Conservation (phyloP, 2,113 vertebrate species). For the Ellobius talpinus region DNA sequence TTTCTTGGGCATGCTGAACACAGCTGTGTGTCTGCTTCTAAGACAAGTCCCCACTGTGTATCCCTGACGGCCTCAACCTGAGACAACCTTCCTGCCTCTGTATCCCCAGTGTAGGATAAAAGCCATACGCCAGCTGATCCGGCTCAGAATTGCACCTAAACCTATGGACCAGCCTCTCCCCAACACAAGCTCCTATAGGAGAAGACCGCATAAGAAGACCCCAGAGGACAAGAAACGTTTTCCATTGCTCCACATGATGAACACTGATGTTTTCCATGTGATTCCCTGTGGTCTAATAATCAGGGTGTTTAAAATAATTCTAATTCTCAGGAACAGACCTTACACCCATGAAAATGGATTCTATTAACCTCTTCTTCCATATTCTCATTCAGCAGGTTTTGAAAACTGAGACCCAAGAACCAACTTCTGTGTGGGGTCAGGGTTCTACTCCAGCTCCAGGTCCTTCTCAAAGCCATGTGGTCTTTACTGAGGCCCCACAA, state of each 20-base stretch:
- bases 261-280: not conserved
- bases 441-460: not conserved
- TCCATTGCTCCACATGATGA: not conserved
- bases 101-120: not conserved
- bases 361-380: not conserved
- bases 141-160: not conserved
- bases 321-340: not conserved
- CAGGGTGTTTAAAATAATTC: not conserved
- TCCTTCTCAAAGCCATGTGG: not conserved
- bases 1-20: not conserved
- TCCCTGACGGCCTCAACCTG: not conserved
- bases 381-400: not conserved
- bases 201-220: not conserved
- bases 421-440: not conserved
- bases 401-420: not conserved
- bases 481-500: no score
- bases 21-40: not conserved
- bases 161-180: not conserved
- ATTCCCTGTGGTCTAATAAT: not conserved
- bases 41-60: not conserved
- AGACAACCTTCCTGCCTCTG: not conserved
- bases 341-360: not conserved
- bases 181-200: not conserved
- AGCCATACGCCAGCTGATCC: not conserved
- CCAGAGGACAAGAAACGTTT: not conserved